Evolutionary conservation across 1,140 invertebrate species (phyloP), one percentile per base, ranked within the genome.

Genomic region (Drosophila kikkawai): DNA sequence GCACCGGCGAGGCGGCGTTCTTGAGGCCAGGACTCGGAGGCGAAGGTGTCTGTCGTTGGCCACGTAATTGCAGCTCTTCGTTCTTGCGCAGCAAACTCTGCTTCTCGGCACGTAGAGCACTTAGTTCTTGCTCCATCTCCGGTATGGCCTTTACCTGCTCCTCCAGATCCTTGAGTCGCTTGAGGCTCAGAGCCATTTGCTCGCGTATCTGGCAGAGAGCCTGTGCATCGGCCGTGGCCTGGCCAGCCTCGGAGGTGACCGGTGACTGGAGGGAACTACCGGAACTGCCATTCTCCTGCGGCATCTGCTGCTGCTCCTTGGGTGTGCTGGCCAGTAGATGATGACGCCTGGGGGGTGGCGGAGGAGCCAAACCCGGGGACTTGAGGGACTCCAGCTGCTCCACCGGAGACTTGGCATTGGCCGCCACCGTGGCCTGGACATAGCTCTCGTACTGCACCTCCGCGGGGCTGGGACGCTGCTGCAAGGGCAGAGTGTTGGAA

Each of bases 101-200:
- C 73, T 97, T 97, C 92, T 97, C 96, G 76, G 96, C 95, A 83
- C 96, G 95, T 56, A 97, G 91, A 34, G 95, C 94, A 41, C 94
- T 95, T 13, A 97, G 93, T 93, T 97, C 95, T 60, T 95, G 94
- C 95, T 97, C 95, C 56, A 98, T 93, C 80, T 96, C 94, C n/a
- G 97, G 97, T 92, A 98, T 96, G 39, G 94, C 93, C 94, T 97
- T 97, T 19, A 97, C 96, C 94, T 97, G 96, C 91, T 97, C 96
- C 93, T 98, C 97, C 67, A 98, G 93, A 82, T 97, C 96, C 88
- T 94, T 95, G 93, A 97, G 95, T 45, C 96, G 94, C 88, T 96
- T 95, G 53, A 97, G 93, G 84, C 96, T 97, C 15, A 95, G 85
- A 3, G 96, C 96, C 96, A 97, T 96, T 91, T 93, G 92, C 9